Conservation (phyloP, 23 tunicate genomes). For the Clavelina lepadiformis region DNA sequence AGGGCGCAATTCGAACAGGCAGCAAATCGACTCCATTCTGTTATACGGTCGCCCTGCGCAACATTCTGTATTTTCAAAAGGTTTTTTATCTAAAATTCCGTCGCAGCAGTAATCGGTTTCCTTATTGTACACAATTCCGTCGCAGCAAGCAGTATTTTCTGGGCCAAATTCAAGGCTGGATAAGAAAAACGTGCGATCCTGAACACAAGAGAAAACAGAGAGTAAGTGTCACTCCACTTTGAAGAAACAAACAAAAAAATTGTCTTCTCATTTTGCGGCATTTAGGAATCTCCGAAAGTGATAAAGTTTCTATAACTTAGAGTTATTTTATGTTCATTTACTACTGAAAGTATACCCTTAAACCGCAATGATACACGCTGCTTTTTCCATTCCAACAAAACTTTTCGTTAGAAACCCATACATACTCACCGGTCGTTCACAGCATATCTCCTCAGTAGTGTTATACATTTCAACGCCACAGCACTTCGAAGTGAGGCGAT, state of each 20-base stretch:
- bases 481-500: slow-evolving; percentile 55
- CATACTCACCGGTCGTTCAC: slow-evolving; percentile 47
- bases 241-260: no score
- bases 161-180: slow-evolving; percentile 23
- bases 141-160: slow-evolving; percentile 68
- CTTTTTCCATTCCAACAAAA: no score
- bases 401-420: no score
- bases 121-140: slow-evolving; percentile 46
- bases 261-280: no score
- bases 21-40: slow-evolving; percentile 47
- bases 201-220: no score
- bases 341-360: no score
- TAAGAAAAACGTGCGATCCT: no score
- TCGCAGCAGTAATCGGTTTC: slow-evolving; percentile 59
- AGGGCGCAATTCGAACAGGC: slow-evolving; percentile 20
- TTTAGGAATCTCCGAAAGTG: no score
- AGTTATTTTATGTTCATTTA: no score
- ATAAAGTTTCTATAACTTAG: no score
- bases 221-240: no score
- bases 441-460: slow-evolving; percentile 63
- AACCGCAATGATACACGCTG: no score
- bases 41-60: slow-evolving; percentile 70
- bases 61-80: slow-evolving; percentile 45
- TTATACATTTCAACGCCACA: slow-evolving; percentile 66
- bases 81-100: slow-evolving; percentile 42